Conservation (phyloP, 2,113 vertebrate species). For the Smithornis capensis region DNA sequence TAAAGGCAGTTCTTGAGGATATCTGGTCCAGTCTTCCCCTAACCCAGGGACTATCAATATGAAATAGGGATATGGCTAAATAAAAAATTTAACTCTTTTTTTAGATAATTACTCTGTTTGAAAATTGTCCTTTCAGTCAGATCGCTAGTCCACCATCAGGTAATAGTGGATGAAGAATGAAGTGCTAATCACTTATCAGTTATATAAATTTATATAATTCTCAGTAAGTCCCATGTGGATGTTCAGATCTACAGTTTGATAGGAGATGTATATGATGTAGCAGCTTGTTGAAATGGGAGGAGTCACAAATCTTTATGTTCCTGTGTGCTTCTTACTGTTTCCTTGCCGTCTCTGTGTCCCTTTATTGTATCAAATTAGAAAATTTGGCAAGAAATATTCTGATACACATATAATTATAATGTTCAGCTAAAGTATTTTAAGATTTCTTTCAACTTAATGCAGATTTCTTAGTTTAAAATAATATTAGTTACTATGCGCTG, state of each 20-base stretch:
- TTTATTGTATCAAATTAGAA: neutral
- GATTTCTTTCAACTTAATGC: neutral
- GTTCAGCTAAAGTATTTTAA: neutral
- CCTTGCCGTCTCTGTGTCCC: neutral
- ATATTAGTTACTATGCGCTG: neutral
- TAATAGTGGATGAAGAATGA: neutral
- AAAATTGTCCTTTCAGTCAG: neutral
- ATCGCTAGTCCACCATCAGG: neutral
- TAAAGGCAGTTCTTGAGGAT: neutral
- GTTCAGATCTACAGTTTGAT: neutral
- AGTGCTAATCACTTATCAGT: neutral
- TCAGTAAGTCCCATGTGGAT: neutral
- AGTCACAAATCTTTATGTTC: neutral
- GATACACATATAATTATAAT: neutral
- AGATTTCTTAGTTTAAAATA: neutral
- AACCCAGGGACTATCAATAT: neutral
- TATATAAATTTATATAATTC: neutral
- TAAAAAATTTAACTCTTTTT: neutral
- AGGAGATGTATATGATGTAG: neutral
- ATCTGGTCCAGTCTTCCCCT: neutral
- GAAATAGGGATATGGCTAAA: neutral
- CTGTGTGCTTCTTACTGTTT: neutral
- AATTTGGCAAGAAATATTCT: neutral
- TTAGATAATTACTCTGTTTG: neutral
- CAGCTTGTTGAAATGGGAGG: neutral